A percentile compares a stretch with the other conserved stretches of the same genome.
Conservation (phyloP, 2,888 invertebrate species). For the Priocnemis perturbator region DNA sequence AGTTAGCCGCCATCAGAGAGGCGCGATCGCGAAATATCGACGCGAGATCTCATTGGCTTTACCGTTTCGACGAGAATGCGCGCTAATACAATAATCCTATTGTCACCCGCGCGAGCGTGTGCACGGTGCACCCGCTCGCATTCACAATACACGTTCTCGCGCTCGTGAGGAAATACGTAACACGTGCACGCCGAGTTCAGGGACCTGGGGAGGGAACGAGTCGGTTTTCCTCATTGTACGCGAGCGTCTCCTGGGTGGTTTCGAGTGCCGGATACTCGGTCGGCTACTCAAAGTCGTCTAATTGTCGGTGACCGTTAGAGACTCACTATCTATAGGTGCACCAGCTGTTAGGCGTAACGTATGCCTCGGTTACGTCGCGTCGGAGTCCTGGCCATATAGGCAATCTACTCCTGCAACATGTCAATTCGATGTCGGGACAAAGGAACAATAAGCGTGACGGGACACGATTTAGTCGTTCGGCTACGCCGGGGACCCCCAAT, state of each 20-base stretch:
- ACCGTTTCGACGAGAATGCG: too few species aligned
- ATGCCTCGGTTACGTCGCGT: not conserved
- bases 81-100: too few species aligned
- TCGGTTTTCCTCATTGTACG: constrained; percentile 12
- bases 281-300: constrained; percentile 47
- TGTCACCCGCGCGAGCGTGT: too few species aligned
- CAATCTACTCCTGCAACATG: constrained; percentile 18
- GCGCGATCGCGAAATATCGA: too few species aligned
- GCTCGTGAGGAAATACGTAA: constrained; percentile 6
- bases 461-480: too few species aligned
- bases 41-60: too few species aligned
- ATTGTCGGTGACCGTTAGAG: constrained; percentile 57
- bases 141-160: not conserved
- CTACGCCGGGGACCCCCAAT: not conserved
- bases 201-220: constrained; percentile 22
- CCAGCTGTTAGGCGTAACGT: constrained; percentile 36
- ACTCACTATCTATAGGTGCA: constrained; percentile 38
- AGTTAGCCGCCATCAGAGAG: too few species aligned
- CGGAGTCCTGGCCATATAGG: not conserved
- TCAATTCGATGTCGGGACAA: not conserved
- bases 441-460: too few species aligned
- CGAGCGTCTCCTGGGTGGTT: constrained; percentile 20
- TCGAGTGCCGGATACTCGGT: constrained; percentile 47
- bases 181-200: constrained; percentile 27
- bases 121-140: not conserved